phyloP scores from a whole-genome alignment of 2,888 invertebrate species.

The Electrophaes corylata region DNA sequence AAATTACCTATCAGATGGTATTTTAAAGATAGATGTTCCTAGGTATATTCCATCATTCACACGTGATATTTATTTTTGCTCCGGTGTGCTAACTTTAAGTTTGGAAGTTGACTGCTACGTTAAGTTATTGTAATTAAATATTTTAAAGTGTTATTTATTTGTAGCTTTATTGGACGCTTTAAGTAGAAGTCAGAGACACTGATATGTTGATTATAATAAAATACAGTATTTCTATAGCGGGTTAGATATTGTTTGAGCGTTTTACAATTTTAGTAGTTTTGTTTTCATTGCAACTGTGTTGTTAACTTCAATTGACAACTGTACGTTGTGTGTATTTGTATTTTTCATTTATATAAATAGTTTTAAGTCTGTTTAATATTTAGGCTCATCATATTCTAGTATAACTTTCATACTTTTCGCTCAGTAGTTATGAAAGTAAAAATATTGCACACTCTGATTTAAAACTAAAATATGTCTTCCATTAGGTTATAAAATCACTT shows the following conservation, averaged over 20 bases:
- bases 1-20: slow-evolving; percentile 25
- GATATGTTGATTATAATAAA: slow-evolving; percentile 59
- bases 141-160: slow-evolving; percentile 84
- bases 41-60: slow-evolving; percentile 19
- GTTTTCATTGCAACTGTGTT: slow-evolving; percentile 46
- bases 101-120: slow-evolving; percentile 80
- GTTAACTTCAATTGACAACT: slow-evolving; percentile 41
- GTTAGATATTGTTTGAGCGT: slow-evolving; percentile 65
- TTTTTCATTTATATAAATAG: slow-evolving; percentile 24
- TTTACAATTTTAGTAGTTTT: slow-evolving; percentile 56
- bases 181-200: slow-evolving; percentile 58
- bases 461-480: slow-evolving; percentile 75
- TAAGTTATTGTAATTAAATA: slow-evolving; percentile 83
- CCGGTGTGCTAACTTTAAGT: slow-evolving; percentile 58
- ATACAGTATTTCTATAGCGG: slow-evolving; percentile 72
- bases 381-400: slow-evolving; percentile 33
- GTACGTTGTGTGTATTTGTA: slow-evolving; percentile 38
- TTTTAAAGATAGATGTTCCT: slow-evolving; percentile 30
- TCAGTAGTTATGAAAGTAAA: slow-evolving; percentile 40
- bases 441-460: slow-evolving; percentile 57
- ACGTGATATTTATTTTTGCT: slow-evolving; percentile 40
- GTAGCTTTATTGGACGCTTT: slow-evolving; percentile 81
- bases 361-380: slow-evolving; percentile 36
- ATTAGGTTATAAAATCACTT: slow-evolving; percentile 61
- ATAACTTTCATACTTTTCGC: slow-evolving; percentile 51